Percentiles rank a stretch among this genome's conserved stretches.
Conservation (phyloP, 2,113 vertebrate species). For the Apodemus sylvaticus region DNA sequence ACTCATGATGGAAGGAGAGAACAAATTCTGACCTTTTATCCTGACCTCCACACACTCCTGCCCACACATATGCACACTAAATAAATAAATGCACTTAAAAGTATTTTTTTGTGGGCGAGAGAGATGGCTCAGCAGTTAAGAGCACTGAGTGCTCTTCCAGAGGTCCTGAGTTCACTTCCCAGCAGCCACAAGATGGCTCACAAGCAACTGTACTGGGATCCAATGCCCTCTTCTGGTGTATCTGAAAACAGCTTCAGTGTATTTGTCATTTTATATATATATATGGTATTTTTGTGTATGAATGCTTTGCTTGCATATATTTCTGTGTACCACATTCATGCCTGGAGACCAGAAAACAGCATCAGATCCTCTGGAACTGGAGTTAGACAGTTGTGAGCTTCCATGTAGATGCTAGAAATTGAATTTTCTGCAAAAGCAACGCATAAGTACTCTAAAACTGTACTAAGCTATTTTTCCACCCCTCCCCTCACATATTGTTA, state of each 20-base stretch:
- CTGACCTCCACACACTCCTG: neutral
- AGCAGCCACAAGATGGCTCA: too few species aligned
- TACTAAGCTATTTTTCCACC: neutral
- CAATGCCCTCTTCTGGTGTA: too few species aligned
- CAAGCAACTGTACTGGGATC: too few species aligned
- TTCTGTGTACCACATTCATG: neutral
- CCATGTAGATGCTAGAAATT: neutral
- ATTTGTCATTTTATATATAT: neutral
- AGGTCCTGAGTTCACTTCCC: too few species aligned
- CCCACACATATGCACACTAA: neutral
- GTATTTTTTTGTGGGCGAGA: too few species aligned
- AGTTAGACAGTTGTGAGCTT: neutral
- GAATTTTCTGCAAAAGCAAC: neutral
- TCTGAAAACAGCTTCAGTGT: too few species aligned
- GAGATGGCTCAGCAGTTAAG: too few species aligned
- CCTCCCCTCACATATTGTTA: neutral
- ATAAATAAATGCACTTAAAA: neutral
- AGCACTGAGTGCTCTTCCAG: too few species aligned
- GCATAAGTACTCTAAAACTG: neutral
- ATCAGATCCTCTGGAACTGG: neutral
- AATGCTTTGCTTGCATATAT: neutral
- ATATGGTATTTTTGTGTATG: neutral
- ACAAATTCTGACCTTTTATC: neutral
- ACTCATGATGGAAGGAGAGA: neutral
- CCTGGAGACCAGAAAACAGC: neutral